These are phyloP conservation scores for Xanthorhoe spadicearia DNA, from an alignment of 2,888 invertebrate genomes.

Conservation along the genomic window DNA sequence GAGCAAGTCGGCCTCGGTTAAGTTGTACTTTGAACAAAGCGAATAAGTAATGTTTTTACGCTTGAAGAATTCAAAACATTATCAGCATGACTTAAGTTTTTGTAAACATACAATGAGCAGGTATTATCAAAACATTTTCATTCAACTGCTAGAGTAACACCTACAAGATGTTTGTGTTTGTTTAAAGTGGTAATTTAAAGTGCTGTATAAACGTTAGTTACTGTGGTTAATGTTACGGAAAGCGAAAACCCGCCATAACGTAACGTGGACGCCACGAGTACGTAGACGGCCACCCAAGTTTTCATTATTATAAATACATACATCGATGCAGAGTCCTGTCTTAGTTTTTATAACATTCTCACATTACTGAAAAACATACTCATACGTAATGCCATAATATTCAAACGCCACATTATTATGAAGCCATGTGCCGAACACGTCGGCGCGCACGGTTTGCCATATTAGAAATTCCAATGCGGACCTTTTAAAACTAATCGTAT, in stretches of 20 bases:
- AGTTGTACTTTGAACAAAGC: conserved; percentile 76
- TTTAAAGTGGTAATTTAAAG: background rate
- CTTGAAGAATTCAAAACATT: conserved; percentile 55
- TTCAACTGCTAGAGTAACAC: conserved; percentile 22
- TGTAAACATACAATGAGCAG: conserved; percentile 41
- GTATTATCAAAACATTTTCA: conserved; percentile 47
- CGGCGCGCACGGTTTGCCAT: conserved; percentile 76
- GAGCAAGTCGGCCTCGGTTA: conserved; percentile 74
- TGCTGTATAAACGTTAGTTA: conserved; percentile 2
- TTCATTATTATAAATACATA: conserved; percentile 9
- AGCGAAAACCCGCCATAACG: conserved; percentile 74
- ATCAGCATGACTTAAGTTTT: conserved; percentile 48
- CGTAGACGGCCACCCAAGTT: conserved; percentile 46
- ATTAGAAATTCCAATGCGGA: conserved; percentile 82
- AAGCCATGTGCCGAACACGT: conserved; percentile 83
- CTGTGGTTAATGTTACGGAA: conserved; percentile 41
- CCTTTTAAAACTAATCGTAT: conserved; percentile 72
- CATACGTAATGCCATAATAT: conserved; percentile 66
- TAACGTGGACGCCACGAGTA: conserved; percentile 80
- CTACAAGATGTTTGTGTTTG: conserved; percentile 8
- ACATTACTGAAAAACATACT: conserved; percentile 59
- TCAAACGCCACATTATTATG: conserved; percentile 76
- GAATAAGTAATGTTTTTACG: conserved; percentile 51
- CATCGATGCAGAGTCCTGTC: conserved; percentile 20
- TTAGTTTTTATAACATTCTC: conserved; percentile 62